phyloP scores from a whole-genome alignment of 2,113 vertebrate species.

The Setophaga petechia region DNA sequence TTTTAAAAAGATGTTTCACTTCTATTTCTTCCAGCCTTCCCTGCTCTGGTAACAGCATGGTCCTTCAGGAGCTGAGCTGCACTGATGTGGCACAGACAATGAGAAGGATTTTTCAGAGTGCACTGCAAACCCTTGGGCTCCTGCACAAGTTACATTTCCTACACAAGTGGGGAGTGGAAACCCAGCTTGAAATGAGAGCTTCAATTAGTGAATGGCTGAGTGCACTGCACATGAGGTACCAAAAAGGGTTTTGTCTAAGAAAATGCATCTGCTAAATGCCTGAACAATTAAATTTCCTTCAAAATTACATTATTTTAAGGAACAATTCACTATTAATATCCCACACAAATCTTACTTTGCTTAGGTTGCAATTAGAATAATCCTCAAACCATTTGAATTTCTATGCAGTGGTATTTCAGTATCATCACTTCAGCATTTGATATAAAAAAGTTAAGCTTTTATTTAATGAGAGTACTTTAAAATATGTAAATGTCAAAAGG shows the following conservation, averaged over 20 bases:
- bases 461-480: conserved; percentile 57
- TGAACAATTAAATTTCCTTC: background rate
- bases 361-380: conserved; percentile 32
- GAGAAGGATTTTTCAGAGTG: background rate
- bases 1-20: background rate
- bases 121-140: background rate
- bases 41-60: background rate
- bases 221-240: background rate
- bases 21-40: background rate
- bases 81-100: fast-evolving
- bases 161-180: background rate
- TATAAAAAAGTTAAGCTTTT: conserved; percentile 35
- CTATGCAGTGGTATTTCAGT: background rate
- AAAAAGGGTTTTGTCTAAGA: background rate
- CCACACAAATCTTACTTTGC: background rate
- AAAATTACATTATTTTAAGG: background rate
- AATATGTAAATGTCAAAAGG: conserved; percentile 63
- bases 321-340: background rate
- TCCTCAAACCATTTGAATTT: background rate
- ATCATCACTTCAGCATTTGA: conserved; percentile 23
- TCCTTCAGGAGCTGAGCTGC: background rate
- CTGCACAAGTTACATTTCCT: background rate
- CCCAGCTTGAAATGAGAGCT: background rate
- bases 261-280: background rate
- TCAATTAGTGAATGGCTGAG: background rate